Conservation (phyloP, 2,888 invertebrate species). For the Xylophagus ater region DNA sequence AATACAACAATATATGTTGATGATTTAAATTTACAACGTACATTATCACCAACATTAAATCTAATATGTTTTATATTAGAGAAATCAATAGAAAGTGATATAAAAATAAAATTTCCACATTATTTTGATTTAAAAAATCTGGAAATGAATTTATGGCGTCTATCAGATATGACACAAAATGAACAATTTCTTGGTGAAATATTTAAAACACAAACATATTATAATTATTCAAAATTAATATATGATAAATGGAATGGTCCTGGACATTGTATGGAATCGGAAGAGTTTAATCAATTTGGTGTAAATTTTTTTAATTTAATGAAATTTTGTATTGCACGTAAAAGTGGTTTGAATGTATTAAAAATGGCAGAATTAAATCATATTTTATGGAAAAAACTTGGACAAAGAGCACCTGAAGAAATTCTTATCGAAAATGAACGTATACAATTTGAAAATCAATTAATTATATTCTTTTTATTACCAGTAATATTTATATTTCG, state of each 20-base stretch:
- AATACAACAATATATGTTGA: slow-evolving; percentile 36
- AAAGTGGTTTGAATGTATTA: slow-evolving; percentile 30
- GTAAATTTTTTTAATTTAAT: slow-evolving; percentile 36
- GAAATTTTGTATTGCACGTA: slow-evolving; percentile 33
- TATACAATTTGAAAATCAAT: slow-evolving; percentile 46
- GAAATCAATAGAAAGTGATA: slow-evolving; percentile 40
- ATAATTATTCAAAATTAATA: slow-evolving; percentile 30
- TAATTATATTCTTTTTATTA: slow-evolving; percentile 50
- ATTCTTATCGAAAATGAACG: slow-evolving; percentile 32
- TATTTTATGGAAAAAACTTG: slow-evolving; percentile 38
- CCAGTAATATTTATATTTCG: slow-evolving; percentile 47
- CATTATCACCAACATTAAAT: slow-evolving; percentile 46
- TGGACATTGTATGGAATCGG: slow-evolving; percentile 5
- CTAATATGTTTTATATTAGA: slow-evolving; percentile 46
- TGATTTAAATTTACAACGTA: slow-evolving; percentile 42
- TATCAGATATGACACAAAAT: slow-evolving; percentile 34
- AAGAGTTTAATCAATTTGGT: slow-evolving; percentile 26
- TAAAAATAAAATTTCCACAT: slow-evolving; percentile 30
- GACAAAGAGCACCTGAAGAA: slow-evolving; percentile 30
- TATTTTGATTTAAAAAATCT: slow-evolving; percentile 32
- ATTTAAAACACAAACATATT: slow-evolving; percentile 26
- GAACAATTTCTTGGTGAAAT: slow-evolving; percentile 30
- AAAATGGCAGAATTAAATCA: slow-evolving; percentile 38
- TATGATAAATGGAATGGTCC: slow-evolving; percentile 28
- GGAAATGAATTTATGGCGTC: slow-evolving; percentile 31